A percentile compares a stretch with the other conserved stretches of the same genome.
These are phyloP conservation scores for Furnarius figulus DNA, from an alignment of 2,113 vertebrate genomes.

Conservation along the genomic window DNA sequence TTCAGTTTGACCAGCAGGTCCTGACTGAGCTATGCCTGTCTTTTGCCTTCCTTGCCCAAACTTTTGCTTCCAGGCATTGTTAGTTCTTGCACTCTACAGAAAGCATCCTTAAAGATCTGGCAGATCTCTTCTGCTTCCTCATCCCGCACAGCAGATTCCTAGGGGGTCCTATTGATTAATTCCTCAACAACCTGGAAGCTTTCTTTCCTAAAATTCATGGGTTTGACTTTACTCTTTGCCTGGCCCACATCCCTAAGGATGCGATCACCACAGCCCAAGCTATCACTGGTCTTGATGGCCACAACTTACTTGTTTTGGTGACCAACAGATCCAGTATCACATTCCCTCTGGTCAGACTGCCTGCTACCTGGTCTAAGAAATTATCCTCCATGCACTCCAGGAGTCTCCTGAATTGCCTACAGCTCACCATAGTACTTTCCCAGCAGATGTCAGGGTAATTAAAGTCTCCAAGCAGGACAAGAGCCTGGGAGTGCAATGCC, in stretches of 20 bases:
- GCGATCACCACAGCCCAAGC: too few species aligned
- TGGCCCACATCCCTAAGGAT: neutral
- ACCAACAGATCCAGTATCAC: too few species aligned
- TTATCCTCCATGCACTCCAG: neutral
- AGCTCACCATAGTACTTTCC: accelerated
- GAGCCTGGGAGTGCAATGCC: neutral
- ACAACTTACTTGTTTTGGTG: neutral
- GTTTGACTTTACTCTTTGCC: neutral
- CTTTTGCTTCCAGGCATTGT: neutral
- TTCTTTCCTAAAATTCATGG: neutral
- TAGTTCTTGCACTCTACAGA: neutral
- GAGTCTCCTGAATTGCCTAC: neutral
- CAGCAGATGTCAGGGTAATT: accelerated
- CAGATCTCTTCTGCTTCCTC: neutral
- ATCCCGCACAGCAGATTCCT: neutral
- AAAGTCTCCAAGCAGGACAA: neutral
- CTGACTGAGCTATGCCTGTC: neutral
- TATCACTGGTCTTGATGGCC: neutral
- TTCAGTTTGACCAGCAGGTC: neutral
- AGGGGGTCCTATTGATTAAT: neutral
- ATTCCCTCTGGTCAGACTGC: neutral
- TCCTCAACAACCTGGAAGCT: neutral
- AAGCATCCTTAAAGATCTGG: neutral
- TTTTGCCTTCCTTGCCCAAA: neutral
- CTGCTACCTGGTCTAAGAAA: neutral